phyloP scores from a whole-genome alignment of 2,113 vertebrate genomes.

The Gadus macrocephalus region DNA sequence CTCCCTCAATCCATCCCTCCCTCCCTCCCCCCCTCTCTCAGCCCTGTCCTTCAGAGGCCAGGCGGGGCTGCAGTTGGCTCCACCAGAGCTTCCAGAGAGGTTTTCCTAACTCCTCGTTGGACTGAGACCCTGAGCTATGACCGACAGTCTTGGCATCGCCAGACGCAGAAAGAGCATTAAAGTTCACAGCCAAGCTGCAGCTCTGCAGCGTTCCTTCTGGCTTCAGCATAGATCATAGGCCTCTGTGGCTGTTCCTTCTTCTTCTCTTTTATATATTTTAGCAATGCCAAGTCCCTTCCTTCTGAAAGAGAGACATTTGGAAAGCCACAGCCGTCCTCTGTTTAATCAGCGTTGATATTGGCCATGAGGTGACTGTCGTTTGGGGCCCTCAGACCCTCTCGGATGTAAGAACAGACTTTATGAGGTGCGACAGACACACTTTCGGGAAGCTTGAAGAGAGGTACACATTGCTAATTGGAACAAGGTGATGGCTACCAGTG shows the following conservation, averaged over 20 bases:
- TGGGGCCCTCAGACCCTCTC: conserved; percentile 41
- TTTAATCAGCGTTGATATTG: conserved; percentile 23
- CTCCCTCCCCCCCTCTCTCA: neutral
- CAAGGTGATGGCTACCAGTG: conserved; percentile 74
- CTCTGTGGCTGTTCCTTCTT: no score
- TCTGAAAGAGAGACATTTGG: no score
- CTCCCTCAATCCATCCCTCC: no score
- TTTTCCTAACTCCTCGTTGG: no score
- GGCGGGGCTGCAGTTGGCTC: neutral
- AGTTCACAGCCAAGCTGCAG: no score
- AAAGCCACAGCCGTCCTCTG: conserved; percentile 40
- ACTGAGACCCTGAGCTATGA: no score
- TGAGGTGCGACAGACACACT: conserved; percentile 54
- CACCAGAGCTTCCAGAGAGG: neutral
- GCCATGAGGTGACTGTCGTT: conserved; percentile 30
- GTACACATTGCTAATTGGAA: conserved; percentile 63
- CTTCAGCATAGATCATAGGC: no score
- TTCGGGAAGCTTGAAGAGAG: conserved; percentile 57
- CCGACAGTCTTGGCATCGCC: no score
- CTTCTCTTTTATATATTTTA: no score
- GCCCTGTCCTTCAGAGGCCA: neutral
- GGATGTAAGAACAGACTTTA: conserved; percentile 54
- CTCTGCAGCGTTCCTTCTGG: no score
- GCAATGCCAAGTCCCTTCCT: no score
- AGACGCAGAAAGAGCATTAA: no score